Evolutionary conservation across 1,140 invertebrate genomes (phyloP).

Genomic region (Holcopasites calliopsidis): DNA sequence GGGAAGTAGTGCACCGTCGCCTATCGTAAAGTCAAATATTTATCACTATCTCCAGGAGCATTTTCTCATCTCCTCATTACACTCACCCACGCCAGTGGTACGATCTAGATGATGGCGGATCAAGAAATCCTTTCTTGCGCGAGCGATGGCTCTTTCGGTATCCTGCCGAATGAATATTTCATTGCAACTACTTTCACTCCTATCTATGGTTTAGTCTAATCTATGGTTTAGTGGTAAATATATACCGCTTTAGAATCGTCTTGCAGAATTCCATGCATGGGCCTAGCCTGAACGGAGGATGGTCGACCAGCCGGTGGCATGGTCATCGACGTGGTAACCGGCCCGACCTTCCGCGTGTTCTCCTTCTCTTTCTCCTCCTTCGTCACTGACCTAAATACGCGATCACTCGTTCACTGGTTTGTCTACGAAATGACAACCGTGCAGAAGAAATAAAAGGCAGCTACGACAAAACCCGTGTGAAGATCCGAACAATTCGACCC

Average conservation of each 20-base stretch:
- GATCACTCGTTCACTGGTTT: slow-evolving; percentile 5
- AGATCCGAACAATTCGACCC: neutral
- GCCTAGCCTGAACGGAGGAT: slow-evolving; percentile 76
- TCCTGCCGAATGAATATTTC: slow-evolving; percentile 64
- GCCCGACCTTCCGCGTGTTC: slow-evolving; percentile 86
- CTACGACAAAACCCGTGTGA: slow-evolving; percentile 58
- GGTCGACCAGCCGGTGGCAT: slow-evolving; percentile 75
- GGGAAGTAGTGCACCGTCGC: slow-evolving; percentile 82
- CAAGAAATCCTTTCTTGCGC: slow-evolving; percentile 80
- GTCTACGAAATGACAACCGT: neutral
- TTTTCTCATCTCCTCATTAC: no score
- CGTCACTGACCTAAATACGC: slow-evolving; percentile 84
- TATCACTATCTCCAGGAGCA: no score
- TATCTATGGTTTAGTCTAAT: neutral
- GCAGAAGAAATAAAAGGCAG: slow-evolving; percentile 62
- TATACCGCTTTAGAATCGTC: slow-evolving; percentile 74
- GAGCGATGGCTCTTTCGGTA: slow-evolving; percentile 78
- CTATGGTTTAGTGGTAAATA: neutral
- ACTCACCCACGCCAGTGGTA: slow-evolving; percentile 84
- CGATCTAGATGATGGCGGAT: slow-evolving; percentile 86
- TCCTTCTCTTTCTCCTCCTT: slow-evolving; percentile 94
- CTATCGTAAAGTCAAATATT: slow-evolving; percentile 64
- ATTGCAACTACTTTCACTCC: neutral
- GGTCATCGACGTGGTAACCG: slow-evolving; percentile 65
- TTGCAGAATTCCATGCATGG: slow-evolving; percentile 70